Conservation (phyloP, 2,113 vertebrate species). For the Theropithecus gelada region DNA sequence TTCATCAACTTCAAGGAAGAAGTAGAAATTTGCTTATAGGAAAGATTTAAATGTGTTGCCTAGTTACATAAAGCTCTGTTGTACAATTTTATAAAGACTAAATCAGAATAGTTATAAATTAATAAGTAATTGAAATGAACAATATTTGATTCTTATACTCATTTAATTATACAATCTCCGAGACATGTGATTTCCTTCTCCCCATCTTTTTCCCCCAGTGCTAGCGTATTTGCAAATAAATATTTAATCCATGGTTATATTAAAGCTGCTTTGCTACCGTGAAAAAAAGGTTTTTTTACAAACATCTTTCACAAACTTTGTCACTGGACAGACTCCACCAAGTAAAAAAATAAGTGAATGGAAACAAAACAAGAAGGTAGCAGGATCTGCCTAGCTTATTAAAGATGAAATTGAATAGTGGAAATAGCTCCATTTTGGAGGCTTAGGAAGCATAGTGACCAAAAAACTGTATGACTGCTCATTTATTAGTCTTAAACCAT, state of each 20-base stretch:
- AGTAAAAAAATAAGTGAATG: constrained; percentile 21
- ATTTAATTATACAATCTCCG: not conserved
- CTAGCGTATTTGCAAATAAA: not conserved
- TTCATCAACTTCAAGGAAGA: constrained; percentile 29
- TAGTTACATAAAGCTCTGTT: not conserved
- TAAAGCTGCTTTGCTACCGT: not conserved
- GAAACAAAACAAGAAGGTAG: constrained; percentile 75
- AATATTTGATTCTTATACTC: not conserved
- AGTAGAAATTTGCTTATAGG: not conserved
- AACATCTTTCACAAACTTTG: not conserved
- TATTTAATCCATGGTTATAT: not conserved
- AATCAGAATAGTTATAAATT: not conserved
- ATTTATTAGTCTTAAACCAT: constrained; percentile 82
- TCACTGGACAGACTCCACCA: not conserved
- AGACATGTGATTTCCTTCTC: not conserved
- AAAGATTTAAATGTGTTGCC: not conserved
- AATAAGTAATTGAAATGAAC: not conserved
- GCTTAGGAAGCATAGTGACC: constrained; percentile 77
- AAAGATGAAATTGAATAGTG: constrained; percentile 65
- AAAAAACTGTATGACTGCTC: constrained; percentile 78
- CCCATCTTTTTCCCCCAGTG: not conserved
- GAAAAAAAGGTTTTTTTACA: constrained; percentile 36
- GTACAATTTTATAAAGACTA: not conserved
- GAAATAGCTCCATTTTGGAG: constrained; percentile 79
- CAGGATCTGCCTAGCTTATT: constrained; percentile 78